Evolutionary conservation across 2,797 vertebrate species (phyloP), one percentile per base, ranked within the genome.

Genomic region (Cossypha caffra): DNA sequence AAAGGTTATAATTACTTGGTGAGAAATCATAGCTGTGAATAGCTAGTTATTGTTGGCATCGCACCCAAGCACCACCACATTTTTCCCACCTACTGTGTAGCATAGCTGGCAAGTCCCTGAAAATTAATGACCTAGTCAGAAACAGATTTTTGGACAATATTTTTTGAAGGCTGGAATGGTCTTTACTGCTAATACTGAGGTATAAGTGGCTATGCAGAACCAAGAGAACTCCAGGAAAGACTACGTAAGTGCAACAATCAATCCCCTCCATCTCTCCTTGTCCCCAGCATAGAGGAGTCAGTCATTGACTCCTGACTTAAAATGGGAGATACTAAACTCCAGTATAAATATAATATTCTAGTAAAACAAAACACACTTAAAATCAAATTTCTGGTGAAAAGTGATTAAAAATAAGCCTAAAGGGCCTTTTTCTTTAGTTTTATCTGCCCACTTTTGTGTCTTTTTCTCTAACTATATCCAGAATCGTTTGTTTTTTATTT

Each of bases 11-110:
- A 93, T 93, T 85, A 80, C 86, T 96, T 94, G 85, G 84, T 91
- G 88, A 97, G 89, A 97, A 96, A 85, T 83, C 94, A 88, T 18
- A 37, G 88, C 86, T 96, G 95, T 94, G 93, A 91, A 93, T 93
- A 94, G 87, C 50, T 93, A 88, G 95, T 84, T 94, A 86, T 84
- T 96, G 81, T 95, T 96, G 96, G 97, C 90, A 86, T 94, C 62
- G 85, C 42, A 71, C 31, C 11, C 68, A 48, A 95, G 92, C 76
- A 86, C 71, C 50, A 47, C 63, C 88, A 83, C 38, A 95, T 96
- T 92, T 95, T 95, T 91, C 79, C 73, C 85, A 83, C 64, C 79
- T 90, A 58, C 84, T 58, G 16, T 58, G 79, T 63, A 67, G 47
- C 52, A 73, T 28, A 71, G 62, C 47, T 73, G 33, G 42, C 45